Percentiles rank a stretch among this genome's conserved stretches.
Conservation (phyloP, 2,888 invertebrate genomes). For the Sarcophaga caerulescens region DNA sequence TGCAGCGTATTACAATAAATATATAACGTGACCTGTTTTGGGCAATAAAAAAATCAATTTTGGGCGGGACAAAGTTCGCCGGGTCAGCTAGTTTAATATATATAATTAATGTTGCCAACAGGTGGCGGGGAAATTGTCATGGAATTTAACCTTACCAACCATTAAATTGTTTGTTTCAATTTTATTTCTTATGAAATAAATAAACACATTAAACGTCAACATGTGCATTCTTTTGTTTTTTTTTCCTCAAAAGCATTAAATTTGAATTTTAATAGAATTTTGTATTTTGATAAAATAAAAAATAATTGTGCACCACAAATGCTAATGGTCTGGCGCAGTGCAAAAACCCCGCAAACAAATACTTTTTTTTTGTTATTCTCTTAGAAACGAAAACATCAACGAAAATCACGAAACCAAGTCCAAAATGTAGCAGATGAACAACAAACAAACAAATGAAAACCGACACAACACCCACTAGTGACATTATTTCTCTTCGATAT, state of each 20-base stretch:
- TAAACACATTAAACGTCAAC: neutral
- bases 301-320: neutral
- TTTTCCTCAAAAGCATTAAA: neutral
- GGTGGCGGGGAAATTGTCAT: no score
- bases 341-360: neutral
- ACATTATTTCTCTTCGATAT: conserved; percentile 58
- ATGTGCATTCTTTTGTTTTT: neutral
- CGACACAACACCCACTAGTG: conserved; percentile 65
- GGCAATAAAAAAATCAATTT: no score
- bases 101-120: no score
- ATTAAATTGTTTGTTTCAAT: neutral
- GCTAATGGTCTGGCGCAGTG: neutral
- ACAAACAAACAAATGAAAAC: conserved; percentile 34
- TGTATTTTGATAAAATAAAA: neutral
- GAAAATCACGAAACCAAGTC: conserved; percentile 29
- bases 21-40: no score
- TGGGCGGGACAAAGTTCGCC: no score
- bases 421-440: conserved; percentile 32
- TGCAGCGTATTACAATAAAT: no score
- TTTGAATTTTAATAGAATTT: neutral
- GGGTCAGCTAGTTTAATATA: no score
- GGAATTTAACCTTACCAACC: neutral
- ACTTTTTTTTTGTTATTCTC: neutral
- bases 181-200: neutral
- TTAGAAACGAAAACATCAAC: neutral